Evolutionary conservation across 2,797 vertebrate species (phyloP).

Genomic region (Telmatherina bonti): DNA sequence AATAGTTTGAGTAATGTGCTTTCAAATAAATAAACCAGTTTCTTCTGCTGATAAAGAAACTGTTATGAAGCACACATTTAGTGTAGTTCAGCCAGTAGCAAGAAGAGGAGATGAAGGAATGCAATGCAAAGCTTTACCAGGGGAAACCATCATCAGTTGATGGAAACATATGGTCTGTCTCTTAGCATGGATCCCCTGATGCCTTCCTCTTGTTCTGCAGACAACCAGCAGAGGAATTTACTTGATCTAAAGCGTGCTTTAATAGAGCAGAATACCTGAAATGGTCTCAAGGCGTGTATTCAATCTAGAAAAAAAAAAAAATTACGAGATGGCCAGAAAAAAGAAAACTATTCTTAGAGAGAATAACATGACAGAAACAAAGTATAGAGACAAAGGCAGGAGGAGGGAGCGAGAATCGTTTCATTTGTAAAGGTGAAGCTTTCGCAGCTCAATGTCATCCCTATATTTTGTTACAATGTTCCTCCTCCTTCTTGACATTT

Average conservation of each 20-base stretch:
- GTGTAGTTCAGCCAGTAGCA: conserved; percentile 36
- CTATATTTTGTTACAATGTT: conserved; percentile 69
- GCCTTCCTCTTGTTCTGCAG: conserved; percentile 22
- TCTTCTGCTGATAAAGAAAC: conserved; percentile 73
- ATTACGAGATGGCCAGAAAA: conserved; percentile 20
- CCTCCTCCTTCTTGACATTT: conserved; percentile 77
- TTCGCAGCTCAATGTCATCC: conserved; percentile 66
- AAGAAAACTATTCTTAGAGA: not conserved
- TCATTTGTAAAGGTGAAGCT: conserved; percentile 63
- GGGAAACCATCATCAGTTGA: conserved; percentile 35
- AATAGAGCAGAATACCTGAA: conserved; percentile 55
- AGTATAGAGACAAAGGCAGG: conserved; percentile 25
- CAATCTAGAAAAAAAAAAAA: conserved; percentile 25
- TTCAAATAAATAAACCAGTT: conserved; percentile 83
- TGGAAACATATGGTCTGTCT: conserved; percentile 30
- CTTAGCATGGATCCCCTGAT: conserved; percentile 22
- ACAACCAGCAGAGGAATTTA: conserved; percentile 25
- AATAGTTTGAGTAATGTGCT: conserved; percentile 70
- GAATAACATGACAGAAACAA: conserved; percentile 36
- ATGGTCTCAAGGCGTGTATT: conserved; percentile 23
- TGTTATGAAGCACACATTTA: conserved; percentile 66
- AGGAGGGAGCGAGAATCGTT: conserved; percentile 48
- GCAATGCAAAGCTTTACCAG: conserved; percentile 39
- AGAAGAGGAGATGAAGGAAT: conserved; percentile 35
- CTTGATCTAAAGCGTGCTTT: conserved; percentile 22